These are phyloP conservation scores for Mesoclemmys tuberculata DNA, from an alignment of 2,113 vertebrate species.

Conservation along the genomic window DNA sequence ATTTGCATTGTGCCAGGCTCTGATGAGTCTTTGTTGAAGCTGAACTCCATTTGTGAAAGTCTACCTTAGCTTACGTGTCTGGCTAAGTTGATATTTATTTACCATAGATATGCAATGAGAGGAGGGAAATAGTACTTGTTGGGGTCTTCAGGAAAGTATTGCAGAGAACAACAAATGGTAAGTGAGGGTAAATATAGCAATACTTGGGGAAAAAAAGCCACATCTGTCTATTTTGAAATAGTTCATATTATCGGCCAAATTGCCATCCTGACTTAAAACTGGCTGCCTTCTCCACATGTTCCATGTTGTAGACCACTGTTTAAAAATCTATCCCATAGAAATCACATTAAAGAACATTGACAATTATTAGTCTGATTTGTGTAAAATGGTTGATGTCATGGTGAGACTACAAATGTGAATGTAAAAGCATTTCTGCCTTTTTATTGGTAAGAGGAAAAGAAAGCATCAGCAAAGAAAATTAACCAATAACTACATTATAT, in stretches of 20 bases:
- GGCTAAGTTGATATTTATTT: background rate
- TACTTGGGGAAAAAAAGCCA: background rate
- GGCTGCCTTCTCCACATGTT: background rate
- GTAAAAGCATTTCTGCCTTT: background rate
- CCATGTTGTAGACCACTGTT: background rate
- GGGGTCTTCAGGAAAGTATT: accelerated
- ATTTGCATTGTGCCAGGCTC: background rate
- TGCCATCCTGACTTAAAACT: background rate
- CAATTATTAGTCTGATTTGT: background rate
- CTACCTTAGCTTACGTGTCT: background rate
- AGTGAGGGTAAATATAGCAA: accelerated
- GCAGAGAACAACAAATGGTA: background rate
- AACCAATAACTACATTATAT: background rate
- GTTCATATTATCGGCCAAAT: background rate
- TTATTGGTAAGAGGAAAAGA: background rate
- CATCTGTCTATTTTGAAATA: background rate
- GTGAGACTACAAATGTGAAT: accelerated
- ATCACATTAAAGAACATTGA: background rate
- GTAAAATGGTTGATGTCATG: background rate
- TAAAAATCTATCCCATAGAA: background rate
- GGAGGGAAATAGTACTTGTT: background rate
- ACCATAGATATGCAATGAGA: background rate
- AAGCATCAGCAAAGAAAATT: background rate
- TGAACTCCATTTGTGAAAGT: background rate
- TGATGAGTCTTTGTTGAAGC: background rate